Evolutionary conservation across 1,140 invertebrate genomes (phyloP), one percentile per base, ranked within the genome.

Genomic region (Macrosteles quadrilineatus): DNA sequence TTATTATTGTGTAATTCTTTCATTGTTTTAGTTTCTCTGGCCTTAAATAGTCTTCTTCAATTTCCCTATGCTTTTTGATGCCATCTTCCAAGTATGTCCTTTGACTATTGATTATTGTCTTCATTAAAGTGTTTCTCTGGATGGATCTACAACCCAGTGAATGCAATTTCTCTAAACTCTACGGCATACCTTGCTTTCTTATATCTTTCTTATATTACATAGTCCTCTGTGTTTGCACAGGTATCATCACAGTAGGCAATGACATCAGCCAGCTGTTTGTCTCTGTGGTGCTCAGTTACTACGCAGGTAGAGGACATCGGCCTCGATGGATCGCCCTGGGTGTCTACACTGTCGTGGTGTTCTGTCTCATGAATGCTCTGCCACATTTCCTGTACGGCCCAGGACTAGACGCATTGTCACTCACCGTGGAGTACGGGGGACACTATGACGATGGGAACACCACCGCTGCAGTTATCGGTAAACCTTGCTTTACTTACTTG

Each of bases 351-450:
- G 89, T 91, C 6, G 88, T 88, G 0, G 53, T 87, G 0, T 90
- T 88, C 73, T 91, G 90, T 76, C 81, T 91, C 67, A 74, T 92
- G 65, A 88, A 87, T 64, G 87, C 88, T 53, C 73, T 89, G 0
- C 91, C 91, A 1, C 90, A 92, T 73, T 85, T 91, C 65, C 78
- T 93, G 2, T 93, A 90, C 72, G 90, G 90, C 0, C 84, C 88
- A 19, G 89, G 90, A 1, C 81, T 87, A 21, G 88, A 91, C 73
- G 88, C 89, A 0, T 76, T 91, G 14, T 76, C 83, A 27, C 77
- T 91, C 40, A 90, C 89, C 0, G 78, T 83, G 40, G 89, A 91
- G 74, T 87, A 87, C 71, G 85, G 85, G 0, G 77, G 79, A 0
- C 76, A 77, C 21, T 21, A 74, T n/a, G 50, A 47, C 1, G 50